Evolutionary conservation across 2,797 vertebrate species (phyloP).

Genomic region (Sebastes taczanowskii): DNA sequence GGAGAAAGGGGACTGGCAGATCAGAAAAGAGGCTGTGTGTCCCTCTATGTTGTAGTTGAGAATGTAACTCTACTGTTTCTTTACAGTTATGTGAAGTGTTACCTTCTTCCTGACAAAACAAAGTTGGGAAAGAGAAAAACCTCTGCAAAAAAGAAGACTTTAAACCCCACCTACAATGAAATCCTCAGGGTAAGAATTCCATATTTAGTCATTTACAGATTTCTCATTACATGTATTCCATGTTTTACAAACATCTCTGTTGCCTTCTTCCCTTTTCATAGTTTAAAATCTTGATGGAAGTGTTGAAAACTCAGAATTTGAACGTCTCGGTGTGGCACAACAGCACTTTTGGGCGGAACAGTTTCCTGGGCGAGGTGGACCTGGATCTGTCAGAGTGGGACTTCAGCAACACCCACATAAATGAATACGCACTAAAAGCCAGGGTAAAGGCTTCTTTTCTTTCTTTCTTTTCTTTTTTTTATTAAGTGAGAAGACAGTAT

Average conservation of each 20-base stretch:
- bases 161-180: constrained; percentile 93
- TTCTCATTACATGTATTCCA: neutral
- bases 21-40: neutral
- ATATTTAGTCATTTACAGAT: neutral
- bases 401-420: constrained; percentile 88
- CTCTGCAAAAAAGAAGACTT: constrained; percentile 89
- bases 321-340: constrained; percentile 95
- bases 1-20: no score
- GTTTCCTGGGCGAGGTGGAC: constrained; percentile 93
- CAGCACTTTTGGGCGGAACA: constrained; percentile 91
- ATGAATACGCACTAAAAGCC: constrained; percentile 88
- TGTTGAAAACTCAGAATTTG: constrained; percentile 85
- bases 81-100: constrained; percentile 94
- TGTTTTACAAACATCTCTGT: neutral
- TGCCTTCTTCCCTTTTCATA: constrained; percentile 45
- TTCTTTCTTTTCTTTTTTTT: no score
- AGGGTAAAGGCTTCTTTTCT: constrained; percentile 76
- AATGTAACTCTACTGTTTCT: neutral
- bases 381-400: constrained; percentile 90
- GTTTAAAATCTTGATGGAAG: constrained; percentile 88
- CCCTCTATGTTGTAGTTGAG: neutral
- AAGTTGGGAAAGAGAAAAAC: constrained; percentile 95
- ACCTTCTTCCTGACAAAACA: constrained; percentile 91
- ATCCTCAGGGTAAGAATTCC: constrained; percentile 87
- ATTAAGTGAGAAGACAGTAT: no score